Evolutionary conservation across 2,797 vertebrate genomes (phyloP), one percentile per base, ranked within the genome.

Genomic region (Hoplostethus mediterraneus): DNA sequence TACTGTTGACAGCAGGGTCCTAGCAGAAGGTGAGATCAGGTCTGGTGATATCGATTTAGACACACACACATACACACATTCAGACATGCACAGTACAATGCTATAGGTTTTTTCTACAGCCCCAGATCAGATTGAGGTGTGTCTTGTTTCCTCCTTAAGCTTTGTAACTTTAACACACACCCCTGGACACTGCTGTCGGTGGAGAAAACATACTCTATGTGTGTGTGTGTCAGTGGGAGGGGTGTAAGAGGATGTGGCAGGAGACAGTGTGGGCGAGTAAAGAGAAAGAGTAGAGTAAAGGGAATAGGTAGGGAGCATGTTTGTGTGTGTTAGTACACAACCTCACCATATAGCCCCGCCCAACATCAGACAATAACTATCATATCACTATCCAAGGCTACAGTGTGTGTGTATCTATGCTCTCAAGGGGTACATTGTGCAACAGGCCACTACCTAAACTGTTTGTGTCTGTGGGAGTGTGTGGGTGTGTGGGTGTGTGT

Each of bases 1-100:
- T 31, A 31, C 47, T 45, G 55, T 31, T 63, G 76, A 76, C 67
- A 82, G 71, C 33, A 38, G 17, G 12, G 58, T 73, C 66, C 55
- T 25, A 56, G 49, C 3, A 67, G 63, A 21, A 67, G 63, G 49
- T 63, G 13, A 54, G 65, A 47, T 70, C 62, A 56, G 45, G 58
- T n/a, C 40, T 40, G 53, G 11, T 63, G 28, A 62, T 38, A 58
- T 52, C 57, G 44, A 38, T 36, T 11, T 10, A 11, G 11, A 42
- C 0, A 12, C 42, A 62, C 38, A 56, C 36, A 61, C n/a, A 11
- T 55, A 58, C 21, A 36, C 0, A 7, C 33, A 36, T 36, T 36
- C 33, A 36, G 33, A 36, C 33, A 6, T 6, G 7, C 33, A 36
- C 33, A 6, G 5, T 6, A 6, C 7, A 36, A 36, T 36, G 7